Conservation (phyloP, 2,113 vertebrate species). For the Tichodroma muraria region DNA sequence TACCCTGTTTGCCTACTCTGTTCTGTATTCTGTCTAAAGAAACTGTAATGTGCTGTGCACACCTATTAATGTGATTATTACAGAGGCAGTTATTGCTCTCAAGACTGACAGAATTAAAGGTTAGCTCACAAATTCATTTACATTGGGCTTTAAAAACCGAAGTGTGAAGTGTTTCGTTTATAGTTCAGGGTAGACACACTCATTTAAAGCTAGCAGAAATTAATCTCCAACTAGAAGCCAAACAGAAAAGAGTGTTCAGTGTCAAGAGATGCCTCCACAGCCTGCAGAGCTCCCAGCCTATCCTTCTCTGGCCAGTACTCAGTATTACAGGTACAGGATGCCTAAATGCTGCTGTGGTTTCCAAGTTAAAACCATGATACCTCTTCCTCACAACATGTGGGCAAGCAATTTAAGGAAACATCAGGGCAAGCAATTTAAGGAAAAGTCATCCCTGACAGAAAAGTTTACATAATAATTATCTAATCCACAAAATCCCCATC, state of each 20-base stretch:
- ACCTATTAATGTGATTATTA: not conserved
- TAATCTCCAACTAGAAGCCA: not conserved
- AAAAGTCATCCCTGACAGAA: not conserved
- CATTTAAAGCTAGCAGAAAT: not conserved
- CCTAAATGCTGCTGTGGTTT: not conserved
- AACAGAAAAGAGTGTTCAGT: not conserved
- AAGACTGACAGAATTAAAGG: not conserved
- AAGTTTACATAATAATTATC: not conserved
- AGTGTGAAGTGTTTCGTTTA: not conserved
- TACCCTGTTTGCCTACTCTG: not conserved
- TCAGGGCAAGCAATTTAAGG: not conserved
- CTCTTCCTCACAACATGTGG: not conserved
- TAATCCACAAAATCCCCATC: not conserved
- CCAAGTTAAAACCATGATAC: not conserved
- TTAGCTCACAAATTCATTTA: not conserved
- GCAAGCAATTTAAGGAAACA: not conserved
- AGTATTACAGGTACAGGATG: not conserved
- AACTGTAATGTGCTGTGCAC: not conserved
- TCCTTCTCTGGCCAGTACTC: not conserved
- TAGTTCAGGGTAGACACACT: not conserved
- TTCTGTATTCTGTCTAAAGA: not conserved
- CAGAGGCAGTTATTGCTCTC: not conserved
- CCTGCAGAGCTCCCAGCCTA: not conserved
- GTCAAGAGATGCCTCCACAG: not conserved
- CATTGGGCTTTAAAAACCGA: not conserved